Evolutionary conservation across 2,797 vertebrate genomes (phyloP), one percentile per base, ranked within the genome.

Genomic region (Nyctalus aviator): DNA sequence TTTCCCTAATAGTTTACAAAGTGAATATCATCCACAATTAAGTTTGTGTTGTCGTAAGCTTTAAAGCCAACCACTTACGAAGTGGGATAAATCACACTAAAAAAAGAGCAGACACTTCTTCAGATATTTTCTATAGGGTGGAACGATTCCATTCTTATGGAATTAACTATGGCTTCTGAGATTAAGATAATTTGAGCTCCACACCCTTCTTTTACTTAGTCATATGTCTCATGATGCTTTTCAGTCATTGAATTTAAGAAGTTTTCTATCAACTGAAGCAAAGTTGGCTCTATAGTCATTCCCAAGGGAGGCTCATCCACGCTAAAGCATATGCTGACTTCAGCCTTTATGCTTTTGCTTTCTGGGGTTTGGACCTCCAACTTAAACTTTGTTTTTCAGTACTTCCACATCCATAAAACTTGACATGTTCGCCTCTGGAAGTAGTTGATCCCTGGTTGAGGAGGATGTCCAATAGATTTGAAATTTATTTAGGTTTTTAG

Each of bases 141-240:
- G 84, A 88, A 95, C 86, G 88, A 86, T 68, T 68, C 0, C 32
- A 55, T 91, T 92, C 76, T 92, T 81, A 35, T 30, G 59, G 37
- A 93, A 94, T 94, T 95, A 95, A 88, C 62, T 92, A 66, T 18
- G 15, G 78, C 82, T 93, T 95, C 18, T 92, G 72, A 94, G 94
- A 95, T 95, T 96, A 96, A 93, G 50, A 37, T 90, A 73, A 94
- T 81, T 95, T 94, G 53, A 62, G 81, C 6, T 86, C 93, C 96
- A 88, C 92, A 14, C 93, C 96, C 92, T 92, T 94, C 86, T 30
- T 82, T 83, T 73, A 83, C 48, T 96, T 92, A 96, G 83, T 96
- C 95, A 95, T 88, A 30, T 23, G 48, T 88, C 37, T 90, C 71
- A 57, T 30, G 32, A 57, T 88, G 73, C 44, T 94, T 95, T 92